A percentile compares a stretch with the other conserved stretches of the same genome.
Conservation (phyloP, 2,797 vertebrate genomes). For the Melanotaenia maccullochi region DNA sequence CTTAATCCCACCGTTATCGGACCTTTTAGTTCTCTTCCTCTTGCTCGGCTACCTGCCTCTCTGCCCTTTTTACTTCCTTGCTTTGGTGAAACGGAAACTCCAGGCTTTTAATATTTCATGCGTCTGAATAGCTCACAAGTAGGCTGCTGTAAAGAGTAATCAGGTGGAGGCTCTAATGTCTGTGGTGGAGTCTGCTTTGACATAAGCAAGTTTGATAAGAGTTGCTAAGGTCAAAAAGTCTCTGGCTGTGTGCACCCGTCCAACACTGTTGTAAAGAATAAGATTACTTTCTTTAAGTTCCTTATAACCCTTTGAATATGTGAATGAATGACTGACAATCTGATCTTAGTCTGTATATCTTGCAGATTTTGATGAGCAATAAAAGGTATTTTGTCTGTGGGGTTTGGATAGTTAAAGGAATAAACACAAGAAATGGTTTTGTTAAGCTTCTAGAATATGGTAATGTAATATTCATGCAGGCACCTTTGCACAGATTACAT, state of each 20-base stretch:
- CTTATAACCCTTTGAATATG: neutral
- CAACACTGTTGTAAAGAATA: neutral
- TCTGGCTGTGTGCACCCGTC: neutral
- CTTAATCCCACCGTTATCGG: conserved; percentile 46
- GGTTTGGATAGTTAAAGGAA: neutral
- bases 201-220: conserved; percentile 30
- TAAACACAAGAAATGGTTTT: neutral
- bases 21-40: conserved; percentile 28
- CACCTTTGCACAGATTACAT: no score
- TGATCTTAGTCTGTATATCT: neutral
- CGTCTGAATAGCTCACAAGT: conserved; percentile 85
- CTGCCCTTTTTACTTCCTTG: conserved; percentile 30
- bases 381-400: neutral
- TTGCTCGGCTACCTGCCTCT: conserved; percentile 14
- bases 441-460: no score
- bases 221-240: neutral
- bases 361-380: neutral
- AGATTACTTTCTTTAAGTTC: neutral
- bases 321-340: neutral
- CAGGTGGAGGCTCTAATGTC: conserved; percentile 70
- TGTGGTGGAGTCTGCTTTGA: conserved; percentile 46
- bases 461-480: no score
- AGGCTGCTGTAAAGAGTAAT: conserved; percentile 81
- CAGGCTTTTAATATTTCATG: conserved; percentile 84
- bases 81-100: conserved; percentile 81